Evolutionary conservation across 2,888 invertebrate genomes (phyloP).

Genomic region (Drepana falcataria): DNA sequence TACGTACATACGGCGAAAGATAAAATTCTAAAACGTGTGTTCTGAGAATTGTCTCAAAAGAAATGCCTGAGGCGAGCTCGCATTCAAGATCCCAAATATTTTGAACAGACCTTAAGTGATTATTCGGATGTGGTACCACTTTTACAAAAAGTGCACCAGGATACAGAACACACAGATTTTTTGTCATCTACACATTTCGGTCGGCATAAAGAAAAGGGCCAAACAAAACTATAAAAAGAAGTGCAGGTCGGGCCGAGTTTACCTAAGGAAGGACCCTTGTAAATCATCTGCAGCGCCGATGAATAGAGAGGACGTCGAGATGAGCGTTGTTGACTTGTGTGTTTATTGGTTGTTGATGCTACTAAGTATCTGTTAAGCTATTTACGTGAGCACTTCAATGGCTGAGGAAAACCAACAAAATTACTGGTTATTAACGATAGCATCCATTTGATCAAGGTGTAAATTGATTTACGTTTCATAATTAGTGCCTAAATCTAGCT

Average conservation of each 20-base stretch:
- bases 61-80: slow-evolving; percentile 52
- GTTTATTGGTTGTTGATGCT: slow-evolving; percentile 71
- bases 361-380: slow-evolving; percentile 70
- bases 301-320: slow-evolving; percentile 63
- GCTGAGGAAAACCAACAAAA: slow-evolving; percentile 28
- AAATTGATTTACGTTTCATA: no score
- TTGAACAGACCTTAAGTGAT: slow-evolving; percentile 74
- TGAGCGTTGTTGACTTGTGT: slow-evolving; percentile 71
- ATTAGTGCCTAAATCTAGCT: slow-evolving; percentile 6
- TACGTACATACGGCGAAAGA: slow-evolving; percentile 31
- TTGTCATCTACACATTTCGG: slow-evolving; percentile 67
- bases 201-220: slow-evolving; percentile 70
- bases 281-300: slow-evolving; percentile 72
- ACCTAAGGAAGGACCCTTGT: slow-evolving; percentile 78
- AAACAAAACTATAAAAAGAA: slow-evolving; percentile 75
- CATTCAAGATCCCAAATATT: slow-evolving; percentile 74
- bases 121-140: slow-evolving; percentile 77
- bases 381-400: slow-evolving; percentile 57
- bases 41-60: slow-evolving; percentile 64
- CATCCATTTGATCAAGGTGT: not conserved
- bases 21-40: slow-evolving; percentile 41
- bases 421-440: slow-evolving; percentile 15
- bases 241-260: slow-evolving; percentile 69
- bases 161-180: slow-evolving; percentile 71
- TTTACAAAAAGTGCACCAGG: slow-evolving; percentile 73